Evolutionary conservation across 2,888 invertebrate species (phyloP).

Genomic region (Drosophila prolongata): DNA sequence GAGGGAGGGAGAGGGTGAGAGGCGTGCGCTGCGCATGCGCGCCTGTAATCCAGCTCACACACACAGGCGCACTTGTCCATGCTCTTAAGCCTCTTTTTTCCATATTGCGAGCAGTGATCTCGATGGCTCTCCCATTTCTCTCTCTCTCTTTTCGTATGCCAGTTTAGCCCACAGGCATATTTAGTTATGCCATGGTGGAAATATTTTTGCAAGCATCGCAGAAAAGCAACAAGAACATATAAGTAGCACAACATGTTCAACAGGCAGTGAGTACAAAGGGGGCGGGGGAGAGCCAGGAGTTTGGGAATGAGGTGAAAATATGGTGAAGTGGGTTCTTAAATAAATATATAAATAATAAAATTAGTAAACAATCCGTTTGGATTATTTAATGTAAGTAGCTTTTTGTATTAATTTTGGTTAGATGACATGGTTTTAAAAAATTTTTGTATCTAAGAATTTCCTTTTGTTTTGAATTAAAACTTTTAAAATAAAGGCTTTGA

Average conservation of each 20-base stretch:
- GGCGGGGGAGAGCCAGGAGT: background rate
- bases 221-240: slow-evolving; percentile 37
- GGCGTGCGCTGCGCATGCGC: slow-evolving; percentile 60
- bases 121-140: background rate
- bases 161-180: slow-evolving; percentile 59
- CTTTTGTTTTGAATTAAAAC: too few relatives aligned
- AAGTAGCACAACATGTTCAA: slow-evolving; percentile 66
- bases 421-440: too few relatives aligned
- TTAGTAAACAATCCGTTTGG: too few relatives aligned
- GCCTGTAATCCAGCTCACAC: slow-evolving; percentile 60
- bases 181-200: slow-evolving; percentile 68
- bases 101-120: slow-evolving; percentile 2
- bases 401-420: too few relatives aligned
- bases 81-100: slow-evolving; percentile 32
- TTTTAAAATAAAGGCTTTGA: too few relatives aligned
- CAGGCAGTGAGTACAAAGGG: slow-evolving; percentile 5
- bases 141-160: slow-evolving; percentile 43
- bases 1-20: slow-evolving; percentile 55
- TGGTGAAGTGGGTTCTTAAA: background rate
- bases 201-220: slow-evolving; percentile 25
- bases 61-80: slow-evolving; percentile 4
- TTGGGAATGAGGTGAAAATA: slow-evolving; percentile 15
- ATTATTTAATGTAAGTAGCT: too few relatives aligned
- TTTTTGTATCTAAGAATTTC: too few relatives aligned
- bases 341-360: too few relatives aligned